Evolutionary conservation across 2,113 vertebrate species (phyloP).

Genomic region (Oreotrochilus melanogaster): DNA sequence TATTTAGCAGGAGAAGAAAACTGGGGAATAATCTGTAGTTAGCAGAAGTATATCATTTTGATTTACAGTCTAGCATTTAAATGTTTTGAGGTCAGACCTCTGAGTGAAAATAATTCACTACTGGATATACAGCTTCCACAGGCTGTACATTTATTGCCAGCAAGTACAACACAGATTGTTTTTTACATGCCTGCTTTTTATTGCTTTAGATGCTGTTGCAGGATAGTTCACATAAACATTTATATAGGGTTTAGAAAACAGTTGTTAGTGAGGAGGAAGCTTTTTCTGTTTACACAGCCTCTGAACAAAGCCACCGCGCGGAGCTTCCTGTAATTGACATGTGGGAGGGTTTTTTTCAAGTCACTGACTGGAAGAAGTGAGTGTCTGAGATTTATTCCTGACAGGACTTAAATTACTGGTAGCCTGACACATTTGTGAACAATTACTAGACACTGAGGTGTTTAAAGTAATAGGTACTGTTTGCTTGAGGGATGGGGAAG

Average conservation of each 20-base stretch:
- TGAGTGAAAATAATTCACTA: slow-evolving; percentile 75
- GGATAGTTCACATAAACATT: slow-evolving; percentile 82
- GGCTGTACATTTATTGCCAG: slow-evolving; percentile 73
- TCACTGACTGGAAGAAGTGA: slow-evolving; percentile 85
- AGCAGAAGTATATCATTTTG: slow-evolving; percentile 70
- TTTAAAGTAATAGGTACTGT: slow-evolving; percentile 82
- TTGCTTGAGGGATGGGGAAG: slow-evolving; percentile 77
- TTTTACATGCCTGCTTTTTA: slow-evolving; percentile 69
- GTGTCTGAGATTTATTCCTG: slow-evolving; percentile 82
- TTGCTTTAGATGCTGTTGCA: slow-evolving; percentile 67
- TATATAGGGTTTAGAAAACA: slow-evolving; percentile 84
- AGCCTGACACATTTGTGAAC: slow-evolving; percentile 83
- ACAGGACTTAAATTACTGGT: slow-evolving; percentile 84
- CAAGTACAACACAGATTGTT: slow-evolving; percentile 60
- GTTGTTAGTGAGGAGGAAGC: slow-evolving; percentile 83
- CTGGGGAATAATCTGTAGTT: slow-evolving; percentile 55
- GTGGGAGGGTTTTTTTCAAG: slow-evolving; percentile 86
- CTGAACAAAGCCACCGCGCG: slow-evolving; percentile 81
- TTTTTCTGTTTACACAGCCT: slow-evolving; percentile 81
- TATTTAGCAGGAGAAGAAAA: slow-evolving; percentile 63
- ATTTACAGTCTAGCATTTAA: slow-evolving; percentile 79
- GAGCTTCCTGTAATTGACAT: slow-evolving; percentile 86
- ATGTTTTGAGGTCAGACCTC: slow-evolving; percentile 81
- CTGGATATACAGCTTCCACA: slow-evolving; percentile 67
- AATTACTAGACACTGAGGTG: slow-evolving; percentile 82